Percentiles rank a stretch among this genome's conserved stretches.
These are phyloP conservation scores for Lepidostoma basale DNA, from an alignment of 1,140 invertebrate genomes.

Conservation along the genomic window DNA sequence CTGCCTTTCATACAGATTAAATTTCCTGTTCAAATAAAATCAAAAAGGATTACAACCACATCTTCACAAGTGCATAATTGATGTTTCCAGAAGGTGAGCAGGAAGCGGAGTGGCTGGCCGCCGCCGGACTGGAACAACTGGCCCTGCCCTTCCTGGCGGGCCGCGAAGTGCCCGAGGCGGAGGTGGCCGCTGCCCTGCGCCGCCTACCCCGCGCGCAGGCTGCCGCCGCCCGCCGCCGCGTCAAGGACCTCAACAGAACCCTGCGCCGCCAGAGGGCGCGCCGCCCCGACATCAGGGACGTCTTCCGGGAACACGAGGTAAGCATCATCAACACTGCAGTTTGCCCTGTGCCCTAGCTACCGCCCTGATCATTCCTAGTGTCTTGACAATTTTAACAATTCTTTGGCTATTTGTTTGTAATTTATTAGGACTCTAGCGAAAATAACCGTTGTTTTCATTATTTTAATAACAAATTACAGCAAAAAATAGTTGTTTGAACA, in stretches of 20 bases:
- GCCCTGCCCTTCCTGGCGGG: conserved; percentile 58
- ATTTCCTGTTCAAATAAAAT: too few species aligned
- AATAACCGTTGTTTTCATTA: too few species aligned
- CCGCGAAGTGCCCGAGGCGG: conserved; percentile 57
- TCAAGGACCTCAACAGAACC: conserved; percentile 78
- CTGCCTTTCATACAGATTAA: too few species aligned
- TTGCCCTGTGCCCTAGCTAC: not conserved
- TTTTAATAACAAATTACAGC: too few species aligned
- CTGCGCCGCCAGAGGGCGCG: conserved; percentile 70
- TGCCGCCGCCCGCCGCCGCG: conserved; percentile 76
- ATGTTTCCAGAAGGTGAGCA: conserved; percentile 58
- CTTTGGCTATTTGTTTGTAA: not conserved
- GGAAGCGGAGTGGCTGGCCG: conserved; percentile 59
- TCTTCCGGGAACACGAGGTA: conserved; percentile 80
- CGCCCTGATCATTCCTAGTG: not conserved
- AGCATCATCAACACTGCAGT: not conserved
- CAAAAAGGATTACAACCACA: too few species aligned
- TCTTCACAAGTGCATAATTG: conserved; percentile 24
- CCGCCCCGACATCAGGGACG: conserved; percentile 77
- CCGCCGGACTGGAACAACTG: conserved; percentile 56
- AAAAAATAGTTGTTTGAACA: too few species aligned
- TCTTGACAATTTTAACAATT: not conserved
- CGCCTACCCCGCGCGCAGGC: conserved; percentile 69
- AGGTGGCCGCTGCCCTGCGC: conserved; percentile 57
- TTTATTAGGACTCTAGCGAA: too few species aligned